These are phyloP conservation scores for Corapipo altera DNA, from an alignment of 2,113 vertebrate genomes.

Conservation along the genomic window DNA sequence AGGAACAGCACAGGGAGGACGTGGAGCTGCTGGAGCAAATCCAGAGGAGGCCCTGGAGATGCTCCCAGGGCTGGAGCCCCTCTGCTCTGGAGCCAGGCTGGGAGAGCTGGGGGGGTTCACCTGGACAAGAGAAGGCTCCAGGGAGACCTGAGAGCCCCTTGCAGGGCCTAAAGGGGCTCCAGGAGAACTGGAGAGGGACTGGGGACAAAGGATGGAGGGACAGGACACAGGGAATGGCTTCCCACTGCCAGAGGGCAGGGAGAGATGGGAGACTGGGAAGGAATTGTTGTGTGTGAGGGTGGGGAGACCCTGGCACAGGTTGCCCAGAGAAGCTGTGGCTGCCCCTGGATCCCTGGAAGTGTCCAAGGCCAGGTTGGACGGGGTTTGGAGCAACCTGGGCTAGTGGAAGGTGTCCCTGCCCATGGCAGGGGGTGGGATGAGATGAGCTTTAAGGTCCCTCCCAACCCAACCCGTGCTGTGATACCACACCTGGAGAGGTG, in stretches of 20 bases:
- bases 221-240: neutral
- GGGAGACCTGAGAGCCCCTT: neutral
- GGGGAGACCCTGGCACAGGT: neutral
- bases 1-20: neutral
- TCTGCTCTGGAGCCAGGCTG: neutral
- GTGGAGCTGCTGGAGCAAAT: neutral
- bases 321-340: neutral
- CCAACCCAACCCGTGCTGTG: neutral
- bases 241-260: neutral
- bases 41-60: accelerated
- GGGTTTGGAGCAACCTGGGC: accelerated
- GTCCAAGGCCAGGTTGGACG: accelerated
- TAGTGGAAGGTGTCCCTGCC: neutral
- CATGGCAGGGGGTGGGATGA: neutral
- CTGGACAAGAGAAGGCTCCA: neutral
- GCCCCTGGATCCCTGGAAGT: neutral
- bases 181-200: neutral
- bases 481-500: neutral
- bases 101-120: neutral
- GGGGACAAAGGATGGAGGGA: neutral
- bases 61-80: neutral
- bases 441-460: neutral
- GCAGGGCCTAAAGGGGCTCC: neutral
- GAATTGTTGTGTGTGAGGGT: neutral
- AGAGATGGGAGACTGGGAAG: neutral